These are phyloP conservation scores for Drymodes brunneopygia DNA, from an alignment of 2,113 vertebrate species.

Conservation along the genomic window DNA sequence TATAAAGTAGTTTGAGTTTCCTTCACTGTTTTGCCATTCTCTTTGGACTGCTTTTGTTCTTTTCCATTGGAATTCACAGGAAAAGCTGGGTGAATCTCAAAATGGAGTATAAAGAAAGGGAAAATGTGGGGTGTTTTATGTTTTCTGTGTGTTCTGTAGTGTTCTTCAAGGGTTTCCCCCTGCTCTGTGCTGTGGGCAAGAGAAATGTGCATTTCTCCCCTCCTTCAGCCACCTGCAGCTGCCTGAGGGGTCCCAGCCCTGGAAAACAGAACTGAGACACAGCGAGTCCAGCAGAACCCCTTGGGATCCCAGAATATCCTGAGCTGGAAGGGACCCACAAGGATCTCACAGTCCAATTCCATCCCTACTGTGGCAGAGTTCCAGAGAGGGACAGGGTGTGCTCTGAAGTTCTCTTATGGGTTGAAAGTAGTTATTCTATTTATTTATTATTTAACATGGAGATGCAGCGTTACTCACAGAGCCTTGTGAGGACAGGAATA, in stretches of 20 bases:
- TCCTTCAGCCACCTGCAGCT: background rate
- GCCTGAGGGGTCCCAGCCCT: no score
- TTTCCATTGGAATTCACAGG: background rate
- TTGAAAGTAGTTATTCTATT: background rate
- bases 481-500: background rate
- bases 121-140: accelerated
- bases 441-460: background rate
- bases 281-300: accelerated
- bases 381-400: no score
- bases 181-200: accelerated
- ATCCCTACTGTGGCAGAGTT: background rate
- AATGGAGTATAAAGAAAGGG: background rate
- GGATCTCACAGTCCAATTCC: background rate
- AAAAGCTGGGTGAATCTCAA: background rate
- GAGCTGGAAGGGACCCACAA: background rate
- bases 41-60: background rate
- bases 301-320: background rate
- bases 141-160: background rate
- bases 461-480: background rate
- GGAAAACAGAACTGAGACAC: background rate
- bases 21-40: background rate
- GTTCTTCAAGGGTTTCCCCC: background rate
- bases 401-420: background rate
- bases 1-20: background rate
- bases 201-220: background rate